Percentiles rank a stretch among this genome's conserved stretches.
These are phyloP conservation scores for Mystacides longicornis DNA, from an alignment of 2,888 invertebrate species.

Conservation along the genomic window DNA sequence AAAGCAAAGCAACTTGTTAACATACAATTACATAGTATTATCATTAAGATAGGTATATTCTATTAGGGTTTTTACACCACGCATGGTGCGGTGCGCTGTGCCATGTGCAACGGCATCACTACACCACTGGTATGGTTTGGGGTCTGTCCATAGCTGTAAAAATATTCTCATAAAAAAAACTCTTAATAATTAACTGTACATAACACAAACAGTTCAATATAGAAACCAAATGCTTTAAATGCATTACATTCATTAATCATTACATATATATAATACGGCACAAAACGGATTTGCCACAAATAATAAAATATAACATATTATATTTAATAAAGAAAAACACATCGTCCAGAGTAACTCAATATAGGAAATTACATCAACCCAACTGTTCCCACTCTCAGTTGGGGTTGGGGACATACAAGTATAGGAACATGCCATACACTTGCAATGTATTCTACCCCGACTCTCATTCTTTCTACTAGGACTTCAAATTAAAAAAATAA, in stretches of 20 bases:
- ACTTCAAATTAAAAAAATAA: no score
- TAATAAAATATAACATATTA: conserved; percentile 72
- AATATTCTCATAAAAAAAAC: conserved; percentile 13
- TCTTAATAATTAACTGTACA: conserved; percentile 19
- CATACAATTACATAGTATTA: conserved; percentile 9
- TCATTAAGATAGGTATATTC: neutral
- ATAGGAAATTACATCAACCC: conserved; percentile 24
- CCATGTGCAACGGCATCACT: neutral
- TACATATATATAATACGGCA: conserved; percentile 57
- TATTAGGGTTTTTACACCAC: neutral
- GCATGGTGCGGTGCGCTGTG: neutral
- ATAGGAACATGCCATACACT: no score
- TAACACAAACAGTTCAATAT: conserved; percentile 13
- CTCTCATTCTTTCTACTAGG: no score
- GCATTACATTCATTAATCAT: conserved; percentile 31
- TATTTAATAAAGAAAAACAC: conserved; percentile 53
- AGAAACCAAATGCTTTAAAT: neutral
- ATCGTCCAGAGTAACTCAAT: conserved; percentile 31
- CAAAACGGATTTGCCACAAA: conserved; percentile 75
- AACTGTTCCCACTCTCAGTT: no score
- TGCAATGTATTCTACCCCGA: no score
- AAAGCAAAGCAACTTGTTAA: conserved; percentile 24
- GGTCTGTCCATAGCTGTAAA: conserved; percentile 22
- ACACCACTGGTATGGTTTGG: conserved; percentile 15
- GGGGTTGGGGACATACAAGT: no score